These are phyloP conservation scores for Engraulis encrasicolus DNA, from an alignment of 2,113 vertebrate genomes.

Conservation along the genomic window DNA sequence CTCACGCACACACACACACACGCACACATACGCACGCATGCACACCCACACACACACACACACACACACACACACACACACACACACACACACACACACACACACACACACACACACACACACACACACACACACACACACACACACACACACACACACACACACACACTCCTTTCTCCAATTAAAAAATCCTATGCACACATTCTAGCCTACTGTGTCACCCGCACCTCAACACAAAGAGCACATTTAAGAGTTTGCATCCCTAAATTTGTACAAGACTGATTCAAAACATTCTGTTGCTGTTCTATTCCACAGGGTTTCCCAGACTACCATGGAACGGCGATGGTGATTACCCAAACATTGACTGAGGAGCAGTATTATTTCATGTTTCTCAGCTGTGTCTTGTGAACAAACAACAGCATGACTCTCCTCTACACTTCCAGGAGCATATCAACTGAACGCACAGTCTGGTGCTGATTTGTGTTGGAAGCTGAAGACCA, in stretches of 20 bases:
- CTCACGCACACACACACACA: neutral
- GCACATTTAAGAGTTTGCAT: neutral
- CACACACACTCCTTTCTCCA: neutral
- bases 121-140: slow-evolving; percentile 2
- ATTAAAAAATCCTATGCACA: neutral
- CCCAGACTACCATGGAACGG: neutral
- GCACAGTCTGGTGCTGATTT: neutral
- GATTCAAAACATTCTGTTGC: neutral
- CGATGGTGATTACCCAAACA: neutral
- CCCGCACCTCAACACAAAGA: neutral
- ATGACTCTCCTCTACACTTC: neutral
- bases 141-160: slow-evolving; percentile 2
- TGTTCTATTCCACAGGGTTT: neutral
- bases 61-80: slow-evolving; percentile 24
- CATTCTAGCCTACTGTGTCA: too few relatives aligned
- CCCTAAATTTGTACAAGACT: neutral
- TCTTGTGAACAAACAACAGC: neutral
- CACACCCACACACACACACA: neutral
- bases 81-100: neutral
- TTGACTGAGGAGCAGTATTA: neutral
- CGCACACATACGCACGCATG: neutral
- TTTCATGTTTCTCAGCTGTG: neutral
- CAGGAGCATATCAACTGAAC: neutral
- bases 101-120: neutral
- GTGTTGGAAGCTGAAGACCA: neutral